Conservation (phyloP, 2,888 invertebrate species). For the Poecilobothrus nobilitatus region DNA sequence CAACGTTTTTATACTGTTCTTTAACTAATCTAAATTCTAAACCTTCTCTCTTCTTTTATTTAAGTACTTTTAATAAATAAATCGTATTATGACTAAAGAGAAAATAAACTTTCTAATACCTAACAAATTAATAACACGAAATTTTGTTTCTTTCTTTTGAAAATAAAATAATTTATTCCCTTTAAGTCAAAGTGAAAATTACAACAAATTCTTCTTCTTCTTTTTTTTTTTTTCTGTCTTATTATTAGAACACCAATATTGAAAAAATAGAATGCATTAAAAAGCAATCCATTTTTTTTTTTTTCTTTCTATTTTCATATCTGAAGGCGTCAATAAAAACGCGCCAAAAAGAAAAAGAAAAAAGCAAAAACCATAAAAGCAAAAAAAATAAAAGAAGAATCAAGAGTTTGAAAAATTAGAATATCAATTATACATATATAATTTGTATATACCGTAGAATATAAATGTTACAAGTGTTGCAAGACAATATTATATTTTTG, state of each 20-base stretch:
- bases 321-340: not conserved
- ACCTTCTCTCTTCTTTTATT: too few relatives aligned
- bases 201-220: not conserved
- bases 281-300: not conserved
- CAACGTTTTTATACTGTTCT: too few relatives aligned
- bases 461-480: not conserved
- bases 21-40: too few relatives aligned
- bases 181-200: not conserved
- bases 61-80: too few relatives aligned
- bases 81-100: too few relatives aligned
- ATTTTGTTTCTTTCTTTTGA: too few relatives aligned
- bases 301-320: not conserved
- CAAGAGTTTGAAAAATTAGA: not conserved
- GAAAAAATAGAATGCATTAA: not conserved
- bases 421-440: not conserved
- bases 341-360: not conserved
- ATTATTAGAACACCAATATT: not conserved
- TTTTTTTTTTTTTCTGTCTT: too few relatives aligned
- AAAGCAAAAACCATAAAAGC: not conserved
- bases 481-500: not conserved
- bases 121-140: too few relatives aligned
- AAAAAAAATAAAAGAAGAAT: not conserved
- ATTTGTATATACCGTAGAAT: not conserved
- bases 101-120: too few relatives aligned
- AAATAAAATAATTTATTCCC: too few relatives aligned